Conservation (phyloP, 2,113 vertebrate species). For the Nycticebus coucang region DNA sequence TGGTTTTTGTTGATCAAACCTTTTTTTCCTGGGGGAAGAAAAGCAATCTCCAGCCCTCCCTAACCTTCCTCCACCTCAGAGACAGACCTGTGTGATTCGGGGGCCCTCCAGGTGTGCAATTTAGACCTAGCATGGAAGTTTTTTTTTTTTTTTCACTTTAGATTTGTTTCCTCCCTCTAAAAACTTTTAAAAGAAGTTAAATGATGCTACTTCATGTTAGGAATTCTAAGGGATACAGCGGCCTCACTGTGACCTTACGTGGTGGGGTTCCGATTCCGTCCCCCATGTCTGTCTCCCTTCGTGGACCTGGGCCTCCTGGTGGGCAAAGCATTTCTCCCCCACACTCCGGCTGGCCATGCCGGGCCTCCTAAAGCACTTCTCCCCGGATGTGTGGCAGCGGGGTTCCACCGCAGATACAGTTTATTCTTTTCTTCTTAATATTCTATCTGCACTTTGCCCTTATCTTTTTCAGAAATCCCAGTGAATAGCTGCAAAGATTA, state of each 20-base stretch:
- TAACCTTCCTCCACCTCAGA: background rate
- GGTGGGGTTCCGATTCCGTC: too few species aligned
- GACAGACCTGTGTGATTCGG: too few species aligned
- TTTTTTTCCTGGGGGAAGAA: background rate
- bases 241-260: accelerated
- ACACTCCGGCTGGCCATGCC: accelerated
- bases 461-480: conserved; percentile 16
- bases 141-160: background rate
- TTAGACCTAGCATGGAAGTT: background rate
- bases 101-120: background rate
- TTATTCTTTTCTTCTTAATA: background rate
- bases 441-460: background rate
- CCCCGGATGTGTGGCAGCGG: background rate
- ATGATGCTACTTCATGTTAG: background rate
- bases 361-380: background rate
- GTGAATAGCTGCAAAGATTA: background rate
- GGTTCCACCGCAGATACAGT: background rate
- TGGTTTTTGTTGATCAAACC: background rate
- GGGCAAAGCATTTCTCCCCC: background rate
- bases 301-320: accelerated
- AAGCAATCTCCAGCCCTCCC: background rate
- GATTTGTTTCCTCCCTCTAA: background rate
- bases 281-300: background rate
- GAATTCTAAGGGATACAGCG: background rate
- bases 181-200: background rate